phyloP scores from a whole-genome alignment of 1,140 invertebrate species.

The Anastatus disparis region DNA sequence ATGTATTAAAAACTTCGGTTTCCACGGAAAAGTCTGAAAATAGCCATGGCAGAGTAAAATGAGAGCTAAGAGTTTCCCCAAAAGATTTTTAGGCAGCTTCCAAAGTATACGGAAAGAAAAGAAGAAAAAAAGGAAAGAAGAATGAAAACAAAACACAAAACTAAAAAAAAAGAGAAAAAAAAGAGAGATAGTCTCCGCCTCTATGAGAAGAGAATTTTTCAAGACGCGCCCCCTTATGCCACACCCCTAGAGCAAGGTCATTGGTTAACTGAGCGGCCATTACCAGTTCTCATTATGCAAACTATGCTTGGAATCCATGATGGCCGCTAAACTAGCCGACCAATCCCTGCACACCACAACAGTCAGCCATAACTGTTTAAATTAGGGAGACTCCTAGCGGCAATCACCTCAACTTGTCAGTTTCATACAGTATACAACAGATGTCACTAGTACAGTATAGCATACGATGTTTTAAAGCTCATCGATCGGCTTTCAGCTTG shows the following conservation, averaged over 20 bases:
- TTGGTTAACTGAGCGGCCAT: slow-evolving; percentile 62
- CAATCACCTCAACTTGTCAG: slow-evolving; percentile 44
- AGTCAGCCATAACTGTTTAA: slow-evolving; percentile 53
- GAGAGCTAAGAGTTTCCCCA: too few species aligned
- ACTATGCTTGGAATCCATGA: slow-evolving; percentile 60
- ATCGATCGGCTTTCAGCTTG: not conserved
- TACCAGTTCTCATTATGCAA: slow-evolving; percentile 60
- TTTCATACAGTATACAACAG: slow-evolving; percentile 46
- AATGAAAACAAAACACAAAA: too few species aligned
- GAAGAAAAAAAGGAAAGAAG: too few species aligned
- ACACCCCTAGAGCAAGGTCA: slow-evolving; percentile 52
- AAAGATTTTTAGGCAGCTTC: too few species aligned
- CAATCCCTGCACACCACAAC: slow-evolving; percentile 53
- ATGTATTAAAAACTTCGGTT: too few species aligned
- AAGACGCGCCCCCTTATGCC: not conserved
- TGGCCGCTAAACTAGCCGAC: slow-evolving; percentile 56
- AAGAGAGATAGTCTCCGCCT: too few species aligned
- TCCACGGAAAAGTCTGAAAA: too few species aligned
- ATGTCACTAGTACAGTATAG: slow-evolving; percentile 56
- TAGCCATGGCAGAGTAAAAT: too few species aligned
- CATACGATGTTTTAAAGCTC: not conserved
- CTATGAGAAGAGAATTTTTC: too few species aligned
- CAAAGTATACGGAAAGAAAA: too few species aligned
- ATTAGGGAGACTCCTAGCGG: slow-evolving; percentile 55
- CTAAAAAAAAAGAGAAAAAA: too few species aligned